Conservation (phyloP, 1,140 invertebrate genomes). For the Panagrolaimus sp. region DNA sequence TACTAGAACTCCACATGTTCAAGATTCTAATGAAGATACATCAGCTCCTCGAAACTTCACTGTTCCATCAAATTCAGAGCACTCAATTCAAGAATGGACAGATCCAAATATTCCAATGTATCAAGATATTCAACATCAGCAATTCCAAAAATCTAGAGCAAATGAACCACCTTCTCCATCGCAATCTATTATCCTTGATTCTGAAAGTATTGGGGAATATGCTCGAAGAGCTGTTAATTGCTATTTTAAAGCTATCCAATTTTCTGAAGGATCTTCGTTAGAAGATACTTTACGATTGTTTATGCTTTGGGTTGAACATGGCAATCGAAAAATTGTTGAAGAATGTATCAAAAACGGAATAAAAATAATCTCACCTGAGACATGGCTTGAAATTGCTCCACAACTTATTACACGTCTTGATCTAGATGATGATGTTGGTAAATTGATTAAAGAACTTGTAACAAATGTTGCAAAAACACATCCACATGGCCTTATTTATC, state of each 20-base stretch:
- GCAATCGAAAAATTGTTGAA: conserved; percentile 83
- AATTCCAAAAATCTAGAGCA: background rate
- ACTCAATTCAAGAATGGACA: background rate
- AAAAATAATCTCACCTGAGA: conserved; percentile 86
- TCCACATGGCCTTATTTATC: conserved; percentile 85
- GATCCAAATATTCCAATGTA: background rate
- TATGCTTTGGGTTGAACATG: conserved; percentile 90
- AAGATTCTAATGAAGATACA: background rate
- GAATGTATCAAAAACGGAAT: conserved; percentile 86
- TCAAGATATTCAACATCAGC: background rate
- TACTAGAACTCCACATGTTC: background rate
- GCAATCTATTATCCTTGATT: background rate
- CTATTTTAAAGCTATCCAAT: conserved; percentile 81
- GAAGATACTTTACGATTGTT: conserved; percentile 90
- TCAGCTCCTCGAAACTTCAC: background rate
- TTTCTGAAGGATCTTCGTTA: conserved; percentile 76
- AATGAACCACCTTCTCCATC: background rate
- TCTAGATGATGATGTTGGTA: conserved; percentile 77
- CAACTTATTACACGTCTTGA: conserved; percentile 96
- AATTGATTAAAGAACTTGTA: conserved; percentile 82
- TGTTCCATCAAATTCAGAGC: background rate
- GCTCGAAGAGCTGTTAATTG: conserved; percentile 88
- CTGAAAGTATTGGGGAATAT: conserved; percentile 61
- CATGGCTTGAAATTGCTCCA: conserved; percentile 98
- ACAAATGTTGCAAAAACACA: conserved; percentile 79